A percentile compares a stretch with the other conserved stretches of the same genome.
Evolutionary conservation across 2,797 vertebrate genomes (phyloP).

Genomic region (Lepus townsendii): DNA sequence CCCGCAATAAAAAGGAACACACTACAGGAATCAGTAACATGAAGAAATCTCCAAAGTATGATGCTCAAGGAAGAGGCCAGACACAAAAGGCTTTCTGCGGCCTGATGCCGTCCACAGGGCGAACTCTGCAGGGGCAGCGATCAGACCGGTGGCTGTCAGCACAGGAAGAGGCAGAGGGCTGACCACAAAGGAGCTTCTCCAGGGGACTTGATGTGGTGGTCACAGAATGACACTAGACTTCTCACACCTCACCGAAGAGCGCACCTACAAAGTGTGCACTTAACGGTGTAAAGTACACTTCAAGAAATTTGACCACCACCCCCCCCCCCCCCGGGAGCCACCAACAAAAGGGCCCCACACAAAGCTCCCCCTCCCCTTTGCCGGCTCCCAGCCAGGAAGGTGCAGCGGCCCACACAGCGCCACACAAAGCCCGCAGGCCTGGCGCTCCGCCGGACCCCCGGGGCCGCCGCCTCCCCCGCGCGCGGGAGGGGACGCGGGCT

Average conservation of each 20-base stretch:
- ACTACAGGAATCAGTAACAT: neutral
- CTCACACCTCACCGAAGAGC: neutral
- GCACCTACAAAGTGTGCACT: neutral
- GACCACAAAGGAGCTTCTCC: neutral
- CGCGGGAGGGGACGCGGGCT: neutral
- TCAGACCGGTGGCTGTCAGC: neutral
- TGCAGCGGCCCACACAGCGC: neutral
- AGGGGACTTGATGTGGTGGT: neutral
- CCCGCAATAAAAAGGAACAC: neutral
- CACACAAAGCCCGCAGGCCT: neutral
- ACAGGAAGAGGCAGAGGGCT: neutral
- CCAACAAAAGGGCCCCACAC: neutral
- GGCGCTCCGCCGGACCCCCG: neutral
- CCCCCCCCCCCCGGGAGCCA: too few relatives aligned
- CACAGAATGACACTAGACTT: neutral
- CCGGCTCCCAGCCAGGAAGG: neutral
- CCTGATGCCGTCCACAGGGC: neutral
- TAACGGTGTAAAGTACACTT: neutral
- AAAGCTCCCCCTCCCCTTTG: too few relatives aligned
- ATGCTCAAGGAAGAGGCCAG: neutral
- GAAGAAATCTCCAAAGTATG: neutral
- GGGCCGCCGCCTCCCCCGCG: neutral
- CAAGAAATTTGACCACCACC: neutral
- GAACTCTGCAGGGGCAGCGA: neutral
- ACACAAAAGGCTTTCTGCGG: neutral